A percentile compares a stretch with the other conserved stretches of the same genome.
Conservation (phyloP, 2,797 vertebrate species). For the Hippopotamyrus pictus region DNA sequence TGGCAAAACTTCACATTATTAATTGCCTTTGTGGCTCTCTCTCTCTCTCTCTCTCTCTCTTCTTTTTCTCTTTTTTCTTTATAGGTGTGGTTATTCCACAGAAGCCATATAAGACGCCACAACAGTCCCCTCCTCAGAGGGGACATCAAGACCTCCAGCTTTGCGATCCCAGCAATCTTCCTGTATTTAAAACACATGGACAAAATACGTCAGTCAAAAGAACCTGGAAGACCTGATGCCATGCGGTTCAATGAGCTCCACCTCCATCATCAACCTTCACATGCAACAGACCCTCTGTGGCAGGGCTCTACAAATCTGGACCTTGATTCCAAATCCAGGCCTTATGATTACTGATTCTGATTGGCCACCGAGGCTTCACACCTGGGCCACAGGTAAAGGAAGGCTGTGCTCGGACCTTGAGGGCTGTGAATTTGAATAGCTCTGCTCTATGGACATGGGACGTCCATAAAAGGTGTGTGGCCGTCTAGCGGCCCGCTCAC, state of each 20-base stretch:
- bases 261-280: not conserved
- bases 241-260: not conserved
- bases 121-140: not conserved
- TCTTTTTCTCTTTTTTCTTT: not conserved
- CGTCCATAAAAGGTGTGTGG: not conserved
- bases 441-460: not conserved
- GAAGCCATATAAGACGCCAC: not conserved
- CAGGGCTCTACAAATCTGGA: not conserved
- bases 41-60: too few relatives aligned
- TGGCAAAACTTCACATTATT: not conserved
- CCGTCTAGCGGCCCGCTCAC: conserved; percentile 41
- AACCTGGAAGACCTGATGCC: not conserved
- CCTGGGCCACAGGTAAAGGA: not conserved
- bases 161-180: not conserved
- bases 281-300: not conserved
- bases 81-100: not conserved
- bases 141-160: not conserved
- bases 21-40: not conserved
- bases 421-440: not conserved
- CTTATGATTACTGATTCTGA: not conserved
- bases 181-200: not conserved
- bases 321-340: not conserved
- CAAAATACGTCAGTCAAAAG: not conserved
- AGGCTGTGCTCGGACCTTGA: not conserved
- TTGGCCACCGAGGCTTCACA: not conserved